A percentile compares a stretch with the other conserved stretches of the same genome.
Evolutionary conservation across 2,797 vertebrate genomes (phyloP).

Genomic region (Ciconia nigra): DNA sequence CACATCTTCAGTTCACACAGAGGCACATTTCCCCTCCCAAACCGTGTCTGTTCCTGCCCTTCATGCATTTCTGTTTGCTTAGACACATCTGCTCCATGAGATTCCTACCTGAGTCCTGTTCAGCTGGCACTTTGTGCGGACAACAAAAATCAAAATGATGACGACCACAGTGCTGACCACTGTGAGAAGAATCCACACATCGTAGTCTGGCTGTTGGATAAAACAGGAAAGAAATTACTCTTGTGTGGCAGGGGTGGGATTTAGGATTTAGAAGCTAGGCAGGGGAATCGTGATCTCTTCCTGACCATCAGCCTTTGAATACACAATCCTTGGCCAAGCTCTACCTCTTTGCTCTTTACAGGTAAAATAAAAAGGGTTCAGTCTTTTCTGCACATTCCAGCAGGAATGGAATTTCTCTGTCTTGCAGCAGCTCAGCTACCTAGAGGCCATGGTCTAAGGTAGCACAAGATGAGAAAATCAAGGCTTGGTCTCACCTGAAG

Average conservation of each 20-base stretch:
- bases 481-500: neutral
- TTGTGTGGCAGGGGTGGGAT: neutral
- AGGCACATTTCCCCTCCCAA: neutral
- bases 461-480: neutral
- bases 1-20: neutral
- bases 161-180: conserved; percentile 87
- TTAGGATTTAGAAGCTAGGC: neutral
- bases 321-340: neutral
- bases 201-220: conserved; percentile 85
- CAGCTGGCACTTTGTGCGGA: conserved; percentile 89
- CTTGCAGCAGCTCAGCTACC: neutral
- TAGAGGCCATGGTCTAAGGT: neutral
- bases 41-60: neutral
- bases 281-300: neutral
- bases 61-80: neutral
- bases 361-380: neutral
- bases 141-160: conserved; percentile 88
- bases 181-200: conserved; percentile 92
- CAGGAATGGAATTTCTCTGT: neutral
- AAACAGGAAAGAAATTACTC: neutral
- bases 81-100: neutral
- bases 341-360: neutral
- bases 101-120: conserved; percentile 86
- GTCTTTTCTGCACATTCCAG: neutral
- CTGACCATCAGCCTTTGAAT: neutral